Evolutionary conservation across 2,113 vertebrate species (phyloP).

Genomic region (Speoplatyrhinus poulsoni): DNA sequence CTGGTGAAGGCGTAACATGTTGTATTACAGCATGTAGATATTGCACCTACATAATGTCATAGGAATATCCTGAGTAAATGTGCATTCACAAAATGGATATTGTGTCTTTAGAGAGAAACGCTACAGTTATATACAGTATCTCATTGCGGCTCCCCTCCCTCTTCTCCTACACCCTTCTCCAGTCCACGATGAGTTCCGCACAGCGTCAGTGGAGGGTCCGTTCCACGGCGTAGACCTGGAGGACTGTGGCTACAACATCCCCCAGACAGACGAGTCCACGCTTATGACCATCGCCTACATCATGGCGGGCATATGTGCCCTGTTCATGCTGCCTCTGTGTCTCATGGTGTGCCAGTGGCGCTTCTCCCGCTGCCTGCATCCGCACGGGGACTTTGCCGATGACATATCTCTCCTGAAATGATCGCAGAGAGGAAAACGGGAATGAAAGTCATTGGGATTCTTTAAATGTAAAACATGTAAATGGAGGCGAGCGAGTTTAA

Average conservation of each 20-base stretch:
- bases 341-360: constrained; percentile 99
- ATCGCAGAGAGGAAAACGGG: constrained; percentile 1
- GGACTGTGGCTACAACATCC: constrained; percentile 98
- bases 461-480: background rate
- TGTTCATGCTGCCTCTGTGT: constrained; percentile 98
- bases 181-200: constrained; percentile 95
- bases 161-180: background rate
- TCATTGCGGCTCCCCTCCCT: background rate
- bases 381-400: constrained; percentile 89
- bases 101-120: background rate
- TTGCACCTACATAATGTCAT: no score
- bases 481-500: constrained; percentile 3
- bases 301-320: constrained; percentile 97
- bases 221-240: constrained; percentile 87
- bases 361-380: constrained; percentile 89
- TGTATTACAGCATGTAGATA: no score
- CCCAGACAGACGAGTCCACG: constrained; percentile 97
- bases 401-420: constrained; percentile 96
- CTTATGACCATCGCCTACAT: constrained; percentile 98
- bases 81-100: no score
- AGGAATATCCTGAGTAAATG: no score
- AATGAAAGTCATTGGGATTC: constrained; percentile 9
- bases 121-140: background rate
- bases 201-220: constrained; percentile 87
- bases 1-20: no score